Percentiles rank a stretch among this genome's conserved stretches.
Evolutionary conservation across 2,797 vertebrate species (phyloP).

Genomic region (Sebastes oblongus): DNA sequence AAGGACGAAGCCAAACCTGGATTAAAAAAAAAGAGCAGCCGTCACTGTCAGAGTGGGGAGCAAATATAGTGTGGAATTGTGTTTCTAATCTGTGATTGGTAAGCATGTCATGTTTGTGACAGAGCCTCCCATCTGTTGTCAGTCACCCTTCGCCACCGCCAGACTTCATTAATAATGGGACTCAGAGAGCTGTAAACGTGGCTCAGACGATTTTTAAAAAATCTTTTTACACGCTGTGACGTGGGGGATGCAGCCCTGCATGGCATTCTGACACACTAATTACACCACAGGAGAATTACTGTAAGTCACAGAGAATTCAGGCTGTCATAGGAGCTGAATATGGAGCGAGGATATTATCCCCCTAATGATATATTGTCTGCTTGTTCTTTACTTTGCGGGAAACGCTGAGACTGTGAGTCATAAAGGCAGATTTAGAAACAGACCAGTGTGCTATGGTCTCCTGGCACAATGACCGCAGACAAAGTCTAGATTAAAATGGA

Average conservation of each 20-base stretch:
- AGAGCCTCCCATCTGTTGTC: conserved; percentile 53
- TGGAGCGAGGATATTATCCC: background rate
- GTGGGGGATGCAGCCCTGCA: conserved; percentile 6
- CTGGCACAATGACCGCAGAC: background rate
- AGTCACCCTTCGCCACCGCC: conserved; percentile 24
- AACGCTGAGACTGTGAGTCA: conserved; percentile 17
- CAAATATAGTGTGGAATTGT: conserved; percentile 15
- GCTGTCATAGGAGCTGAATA: background rate
- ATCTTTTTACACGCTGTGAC: background rate
- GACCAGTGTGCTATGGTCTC: background rate
- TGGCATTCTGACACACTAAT: conserved; percentile 43
- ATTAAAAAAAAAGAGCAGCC: conserved; percentile 16
- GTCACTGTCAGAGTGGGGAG: conserved; percentile 2
- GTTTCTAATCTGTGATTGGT: conserved; percentile 33
- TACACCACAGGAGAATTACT: conserved; percentile 47
- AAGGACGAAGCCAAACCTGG: conserved; percentile 20
- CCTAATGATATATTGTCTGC: background rate
- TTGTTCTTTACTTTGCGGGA: background rate
- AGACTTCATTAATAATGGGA: conserved; percentile 40
- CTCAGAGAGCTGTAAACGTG: conserved; percentile 1
- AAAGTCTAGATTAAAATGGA: conserved; percentile 5
- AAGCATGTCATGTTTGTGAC: conserved; percentile 36
- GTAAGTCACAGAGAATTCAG: background rate
- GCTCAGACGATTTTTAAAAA: background rate
- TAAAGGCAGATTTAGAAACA: background rate